phyloP scores from a whole-genome alignment of 2,113 vertebrate species.

The Hemibagrus wyckioides region DNA sequence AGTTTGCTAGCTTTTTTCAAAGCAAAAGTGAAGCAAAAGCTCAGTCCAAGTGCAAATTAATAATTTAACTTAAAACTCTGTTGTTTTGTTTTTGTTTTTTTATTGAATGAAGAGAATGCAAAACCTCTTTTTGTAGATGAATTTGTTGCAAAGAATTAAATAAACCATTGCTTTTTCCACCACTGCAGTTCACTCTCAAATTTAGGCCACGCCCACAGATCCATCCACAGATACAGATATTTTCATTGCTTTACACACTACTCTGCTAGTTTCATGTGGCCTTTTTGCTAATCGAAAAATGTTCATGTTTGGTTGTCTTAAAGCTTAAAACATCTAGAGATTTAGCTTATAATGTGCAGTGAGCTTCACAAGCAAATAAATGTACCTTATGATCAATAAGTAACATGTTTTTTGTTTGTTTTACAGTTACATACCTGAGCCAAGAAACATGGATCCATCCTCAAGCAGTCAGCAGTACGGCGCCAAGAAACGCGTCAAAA shows the following conservation, averaged over 20 bases:
- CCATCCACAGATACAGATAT: not conserved
- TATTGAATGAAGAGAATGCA: not conserved
- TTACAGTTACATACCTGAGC: conserved; percentile 59
- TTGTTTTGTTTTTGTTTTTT: not conserved
- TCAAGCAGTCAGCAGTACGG: conserved; percentile 78
- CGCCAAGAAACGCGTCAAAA: conserved; percentile 94
- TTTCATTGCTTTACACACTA: not conserved
- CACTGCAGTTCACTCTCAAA: not conserved
- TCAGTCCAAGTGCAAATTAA: not conserved
- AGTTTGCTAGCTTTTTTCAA: not conserved
- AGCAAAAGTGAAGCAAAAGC: not conserved
- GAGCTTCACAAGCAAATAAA: not conserved
- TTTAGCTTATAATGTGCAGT: not conserved
- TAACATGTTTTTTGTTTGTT: conserved; percentile 25
- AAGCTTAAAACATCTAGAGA: not conserved
- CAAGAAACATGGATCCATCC: conserved; percentile 81
- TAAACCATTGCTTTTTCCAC: not conserved
- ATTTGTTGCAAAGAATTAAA: not conserved
- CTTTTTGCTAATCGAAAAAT: not conserved
- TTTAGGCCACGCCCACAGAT: not conserved
- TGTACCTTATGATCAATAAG: not conserved
- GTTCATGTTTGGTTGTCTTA: not conserved
- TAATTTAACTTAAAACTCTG: not conserved
- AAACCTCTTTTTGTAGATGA: not conserved
- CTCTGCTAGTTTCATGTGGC: not conserved